phyloP scores from a whole-genome alignment of 2,797 vertebrate genomes.

The Halcyon badia region DNA sequence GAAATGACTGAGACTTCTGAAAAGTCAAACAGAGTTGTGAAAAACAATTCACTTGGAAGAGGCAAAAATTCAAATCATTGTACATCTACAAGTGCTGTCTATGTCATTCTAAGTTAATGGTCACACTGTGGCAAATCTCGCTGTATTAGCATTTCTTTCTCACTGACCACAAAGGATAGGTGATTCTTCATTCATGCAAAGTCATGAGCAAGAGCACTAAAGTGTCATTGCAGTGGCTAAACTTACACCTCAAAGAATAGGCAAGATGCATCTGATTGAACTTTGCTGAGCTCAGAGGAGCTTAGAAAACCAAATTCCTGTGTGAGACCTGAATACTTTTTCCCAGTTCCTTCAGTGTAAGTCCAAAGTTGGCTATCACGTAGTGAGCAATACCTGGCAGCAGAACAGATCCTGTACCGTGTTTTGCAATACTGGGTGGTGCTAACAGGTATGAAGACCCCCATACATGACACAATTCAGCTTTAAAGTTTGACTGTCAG shows the following conservation, averaged over 20 bases:
- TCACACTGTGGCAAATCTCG: neutral
- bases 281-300: neutral
- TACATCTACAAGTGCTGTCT: neutral
- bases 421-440: neutral
- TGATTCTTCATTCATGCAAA: neutral
- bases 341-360: neutral
- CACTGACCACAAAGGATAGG: neutral
- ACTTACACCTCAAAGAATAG: neutral
- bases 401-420: neutral
- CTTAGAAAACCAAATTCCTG: neutral
- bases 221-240: neutral
- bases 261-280: neutral
- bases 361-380: neutral
- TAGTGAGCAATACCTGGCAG: neutral
- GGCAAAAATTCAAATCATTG: neutral
- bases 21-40: neutral
- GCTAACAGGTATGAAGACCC: neutral
- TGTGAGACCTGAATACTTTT: neutral
- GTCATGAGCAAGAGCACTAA: neutral
- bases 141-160: neutral
- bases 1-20: neutral
- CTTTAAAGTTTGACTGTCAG: neutral
- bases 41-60: neutral
- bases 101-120: neutral
- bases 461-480: neutral